phyloP scores from a whole-genome alignment of 2,797 vertebrate genomes.

The Sciaenops ocellatus region DNA sequence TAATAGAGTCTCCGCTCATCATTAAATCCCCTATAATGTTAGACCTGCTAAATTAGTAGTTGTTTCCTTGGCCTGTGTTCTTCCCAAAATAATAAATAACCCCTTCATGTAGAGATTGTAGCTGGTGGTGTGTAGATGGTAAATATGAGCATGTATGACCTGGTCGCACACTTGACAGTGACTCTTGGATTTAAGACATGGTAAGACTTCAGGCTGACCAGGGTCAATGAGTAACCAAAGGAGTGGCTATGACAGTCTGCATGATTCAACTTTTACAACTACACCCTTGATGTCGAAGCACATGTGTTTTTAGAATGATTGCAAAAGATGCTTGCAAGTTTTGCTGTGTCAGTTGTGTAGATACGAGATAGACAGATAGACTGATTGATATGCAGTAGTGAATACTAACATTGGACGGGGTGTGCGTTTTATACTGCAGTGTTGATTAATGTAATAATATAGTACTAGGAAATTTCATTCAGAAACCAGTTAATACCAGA shows the following conservation, averaged over 20 bases:
- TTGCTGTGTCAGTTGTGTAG: no score
- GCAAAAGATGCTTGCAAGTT: constrained; percentile 20
- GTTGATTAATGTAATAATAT: not conserved
- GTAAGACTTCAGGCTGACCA: constrained; percentile 31
- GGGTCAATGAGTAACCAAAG: constrained; percentile 79
- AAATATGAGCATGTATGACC: constrained; percentile 32
- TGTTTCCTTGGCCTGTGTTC: constrained; percentile 41
- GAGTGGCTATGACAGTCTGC: constrained; percentile 63
- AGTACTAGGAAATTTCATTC: not conserved
- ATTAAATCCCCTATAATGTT: constrained; percentile 66
- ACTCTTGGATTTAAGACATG: constrained; percentile 40
- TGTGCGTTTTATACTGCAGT: not conserved
- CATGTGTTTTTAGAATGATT: constrained; percentile 37
- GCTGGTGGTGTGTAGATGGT: constrained; percentile 20
- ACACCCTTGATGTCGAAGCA: constrained; percentile 38
- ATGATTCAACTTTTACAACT: constrained; percentile 73
- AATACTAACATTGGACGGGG: not conserved
- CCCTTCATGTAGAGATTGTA: constrained; percentile 4
- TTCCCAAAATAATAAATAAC: constrained; percentile 39
- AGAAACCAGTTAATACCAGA: not conserved
- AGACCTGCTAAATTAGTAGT: constrained; percentile 52
- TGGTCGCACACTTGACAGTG: constrained; percentile 40
- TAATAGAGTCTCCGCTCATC: constrained; percentile 60
- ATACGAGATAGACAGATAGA: no score
- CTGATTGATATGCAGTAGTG: not conserved